These are phyloP conservation scores for Lutjanus argentimaculatus DNA, from an alignment of 2,797 vertebrate genomes.

Conservation along the genomic window DNA sequence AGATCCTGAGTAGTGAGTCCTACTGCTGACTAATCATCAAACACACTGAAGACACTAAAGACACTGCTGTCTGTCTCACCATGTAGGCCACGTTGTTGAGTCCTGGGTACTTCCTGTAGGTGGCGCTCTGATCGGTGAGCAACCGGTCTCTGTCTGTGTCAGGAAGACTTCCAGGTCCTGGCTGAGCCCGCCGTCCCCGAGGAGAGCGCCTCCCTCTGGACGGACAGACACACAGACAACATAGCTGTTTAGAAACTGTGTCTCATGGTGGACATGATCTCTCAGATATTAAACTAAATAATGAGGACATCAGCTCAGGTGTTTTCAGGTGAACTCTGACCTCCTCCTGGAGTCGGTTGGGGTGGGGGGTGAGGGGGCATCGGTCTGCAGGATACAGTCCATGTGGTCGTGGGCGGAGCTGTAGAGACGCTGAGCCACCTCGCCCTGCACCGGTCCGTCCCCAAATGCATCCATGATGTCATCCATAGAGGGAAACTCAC, in stretches of 20 bases:
- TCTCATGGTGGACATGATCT: background rate
- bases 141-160: slow-evolving; percentile 93
- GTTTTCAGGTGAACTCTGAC: slow-evolving; percentile 71
- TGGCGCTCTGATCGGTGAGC: slow-evolving; percentile 93
- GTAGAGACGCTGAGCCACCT: slow-evolving; percentile 89
- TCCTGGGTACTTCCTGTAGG: slow-evolving; percentile 96
- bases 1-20: background rate
- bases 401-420: slow-evolving; percentile 97
- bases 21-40: no score
- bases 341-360: slow-evolving; percentile 93
- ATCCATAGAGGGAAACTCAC: slow-evolving; percentile 97
- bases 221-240: background rate
- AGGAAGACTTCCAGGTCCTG: slow-evolving; percentile 90
- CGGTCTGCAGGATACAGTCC: slow-evolving; percentile 95
- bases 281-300: background rate
- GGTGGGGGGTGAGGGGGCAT: slow-evolving; percentile 87
- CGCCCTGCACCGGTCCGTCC: slow-evolving; percentile 90
- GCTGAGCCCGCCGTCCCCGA: slow-evolving; percentile 89
- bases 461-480: slow-evolving; percentile 92
- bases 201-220: slow-evolving; percentile 93
- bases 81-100: slow-evolving; percentile 98
- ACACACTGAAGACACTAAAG: no score
- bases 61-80: slow-evolving; percentile 79
- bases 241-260: no score
- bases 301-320: background rate